Conservation (phyloP, 2,113 vertebrate species). For the Platysteira castanea region DNA sequence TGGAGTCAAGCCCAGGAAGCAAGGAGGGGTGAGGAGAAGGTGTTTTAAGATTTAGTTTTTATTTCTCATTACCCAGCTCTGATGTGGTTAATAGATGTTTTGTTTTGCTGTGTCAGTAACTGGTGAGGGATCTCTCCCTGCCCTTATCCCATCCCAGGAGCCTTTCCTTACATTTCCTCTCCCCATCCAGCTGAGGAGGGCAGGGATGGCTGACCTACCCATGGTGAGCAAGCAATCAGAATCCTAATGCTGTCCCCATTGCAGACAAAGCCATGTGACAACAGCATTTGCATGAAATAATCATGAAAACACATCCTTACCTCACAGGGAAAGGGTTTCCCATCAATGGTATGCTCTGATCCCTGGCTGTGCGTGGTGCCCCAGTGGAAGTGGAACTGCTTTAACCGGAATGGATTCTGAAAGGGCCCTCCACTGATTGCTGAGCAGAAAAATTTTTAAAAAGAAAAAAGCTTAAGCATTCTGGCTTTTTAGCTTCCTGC, state of each 20-base stretch:
- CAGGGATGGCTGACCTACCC: background rate
- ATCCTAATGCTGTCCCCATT: background rate
- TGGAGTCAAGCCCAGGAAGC: background rate
- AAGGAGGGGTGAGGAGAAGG: background rate
- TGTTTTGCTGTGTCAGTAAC: background rate
- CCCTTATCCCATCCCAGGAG: accelerated
- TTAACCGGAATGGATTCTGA: constrained; percentile 86
- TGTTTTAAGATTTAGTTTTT: background rate
- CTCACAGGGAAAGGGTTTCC: constrained; percentile 87
- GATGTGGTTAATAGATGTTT: background rate
- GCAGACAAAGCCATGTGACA: background rate
- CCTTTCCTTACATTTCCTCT: background rate
- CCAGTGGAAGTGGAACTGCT: constrained; percentile 98
- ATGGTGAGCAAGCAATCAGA: background rate
- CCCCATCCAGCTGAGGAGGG: background rate
- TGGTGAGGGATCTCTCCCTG: background rate
- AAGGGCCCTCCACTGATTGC: constrained; percentile 89
- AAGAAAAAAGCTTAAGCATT: background rate
- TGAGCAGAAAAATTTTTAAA: constrained; percentile 15
- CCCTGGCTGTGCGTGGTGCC: constrained; percentile 83
- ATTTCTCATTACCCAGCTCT: background rate
- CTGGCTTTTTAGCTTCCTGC: background rate
- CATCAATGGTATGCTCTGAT: constrained; percentile 90
- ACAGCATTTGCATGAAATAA: background rate
- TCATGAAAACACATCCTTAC: constrained; percentile 56